phyloP scores from a whole-genome alignment of 1,140 invertebrate species.

The Drosophila bipectinata region DNA sequence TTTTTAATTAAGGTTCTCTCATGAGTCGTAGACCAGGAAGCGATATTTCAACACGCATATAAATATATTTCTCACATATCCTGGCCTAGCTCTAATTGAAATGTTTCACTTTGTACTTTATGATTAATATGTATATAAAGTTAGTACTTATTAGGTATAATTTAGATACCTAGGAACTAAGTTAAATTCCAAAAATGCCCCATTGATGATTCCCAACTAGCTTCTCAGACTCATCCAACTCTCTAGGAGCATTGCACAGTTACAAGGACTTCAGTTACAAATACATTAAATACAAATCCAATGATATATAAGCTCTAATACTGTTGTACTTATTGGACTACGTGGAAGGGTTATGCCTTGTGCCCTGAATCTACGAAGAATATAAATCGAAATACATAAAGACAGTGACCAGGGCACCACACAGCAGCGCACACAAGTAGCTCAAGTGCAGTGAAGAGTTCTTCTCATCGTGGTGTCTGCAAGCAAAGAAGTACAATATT shows the following conservation, averaged over 20 bases:
- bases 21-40: not conserved
- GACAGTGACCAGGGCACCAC: slow-evolving; percentile 53
- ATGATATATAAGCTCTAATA: slow-evolving; percentile 43
- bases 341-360: slow-evolving; percentile 2
- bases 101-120: slow-evolving; percentile 65
- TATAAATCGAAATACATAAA: slow-evolving; percentile 60
- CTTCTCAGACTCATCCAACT: slow-evolving; percentile 23
- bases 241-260: slow-evolving; percentile 58
- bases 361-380: slow-evolving; percentile 8
- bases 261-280: slow-evolving; percentile 30
- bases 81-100: slow-evolving; percentile 11
- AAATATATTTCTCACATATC: not conserved
- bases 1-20: slow-evolving; percentile 3
- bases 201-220: slow-evolving; percentile 10
- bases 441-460: slow-evolving; percentile 48
- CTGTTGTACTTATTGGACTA: slow-evolving; percentile 39
- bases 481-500: slow-evolving; percentile 15
- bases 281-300: slow-evolving; percentile 28
- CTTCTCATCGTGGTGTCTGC: slow-evolving; percentile 48
- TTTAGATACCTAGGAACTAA: slow-evolving; percentile 45
- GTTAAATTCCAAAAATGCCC: slow-evolving; percentile 29
- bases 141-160: slow-evolving; percentile 27
- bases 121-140: slow-evolving; percentile 15
- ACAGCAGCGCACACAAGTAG: slow-evolving; percentile 61
- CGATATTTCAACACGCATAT: not conserved